Percentiles rank a stretch among this genome's conserved stretches.
Conservation (phyloP, 1,140 invertebrate genomes). For the Tetramorium parvispinum region DNA sequence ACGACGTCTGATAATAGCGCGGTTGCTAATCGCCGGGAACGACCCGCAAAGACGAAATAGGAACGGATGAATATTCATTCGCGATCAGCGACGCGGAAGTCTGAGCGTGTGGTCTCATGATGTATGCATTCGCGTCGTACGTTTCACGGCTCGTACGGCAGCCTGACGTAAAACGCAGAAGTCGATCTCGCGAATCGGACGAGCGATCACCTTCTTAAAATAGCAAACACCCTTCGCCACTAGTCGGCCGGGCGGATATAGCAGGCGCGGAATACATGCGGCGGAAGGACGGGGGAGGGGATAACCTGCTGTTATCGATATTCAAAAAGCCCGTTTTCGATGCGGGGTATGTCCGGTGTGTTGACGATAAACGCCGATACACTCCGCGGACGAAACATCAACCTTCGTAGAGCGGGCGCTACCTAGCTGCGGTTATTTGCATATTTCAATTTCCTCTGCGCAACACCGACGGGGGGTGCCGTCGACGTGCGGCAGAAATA, state of each 20-base stretch:
- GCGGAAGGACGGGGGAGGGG: not conserved
- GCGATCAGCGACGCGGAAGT: conserved; percentile 47
- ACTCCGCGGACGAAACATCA: conserved; percentile 69
- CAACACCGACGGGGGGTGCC: conserved; percentile 68
- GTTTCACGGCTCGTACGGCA: conserved; percentile 3
- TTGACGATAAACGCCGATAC: conserved; percentile 71
- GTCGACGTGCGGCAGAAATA: conserved; percentile 63
- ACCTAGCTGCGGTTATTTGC: conserved; percentile 76
- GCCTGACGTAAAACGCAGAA: not conserved
- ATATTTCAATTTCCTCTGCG: conserved; percentile 80
- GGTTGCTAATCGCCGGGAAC: conserved; percentile 53
- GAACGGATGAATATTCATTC: conserved; percentile 61
- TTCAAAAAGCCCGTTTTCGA: conserved; percentile 69
- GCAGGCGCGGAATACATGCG: conserved; percentile 51
- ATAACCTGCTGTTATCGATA: conserved; percentile 66
- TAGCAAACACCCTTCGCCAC: conserved; percentile 1
- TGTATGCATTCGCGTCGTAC: conserved; percentile 47
- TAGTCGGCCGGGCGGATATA: not conserved
- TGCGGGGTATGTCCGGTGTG: conserved; percentile 59
- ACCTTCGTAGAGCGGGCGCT: conserved; percentile 59
- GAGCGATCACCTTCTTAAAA: conserved; percentile 45
- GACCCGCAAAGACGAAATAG: conserved; percentile 50
- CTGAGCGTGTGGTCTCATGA: conserved; percentile 50
- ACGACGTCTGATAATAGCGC: conserved; percentile 58
- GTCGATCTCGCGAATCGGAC: conserved; percentile 17